Percentiles rank a stretch among this genome's conserved stretches.
These are phyloP conservation scores for Hipparchia sbordonii DNA, from an alignment of 2,888 invertebrate species.

Conservation along the genomic window DNA sequence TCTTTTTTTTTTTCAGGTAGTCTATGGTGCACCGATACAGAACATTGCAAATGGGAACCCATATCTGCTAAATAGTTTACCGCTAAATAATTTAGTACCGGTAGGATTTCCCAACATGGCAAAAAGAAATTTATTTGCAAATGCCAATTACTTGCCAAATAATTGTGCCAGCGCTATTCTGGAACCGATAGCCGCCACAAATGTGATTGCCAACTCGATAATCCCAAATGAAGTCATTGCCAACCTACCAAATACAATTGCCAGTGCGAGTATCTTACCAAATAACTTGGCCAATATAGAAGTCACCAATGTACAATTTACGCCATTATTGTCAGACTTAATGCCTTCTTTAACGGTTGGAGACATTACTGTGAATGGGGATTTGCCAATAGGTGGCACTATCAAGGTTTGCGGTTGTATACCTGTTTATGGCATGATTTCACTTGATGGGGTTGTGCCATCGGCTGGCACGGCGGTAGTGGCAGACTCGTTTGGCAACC, in stretches of 20 bases:
- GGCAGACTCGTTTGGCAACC: conserved; percentile 51
- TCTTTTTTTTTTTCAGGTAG: conserved; percentile 38
- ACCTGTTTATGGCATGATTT: conserved; percentile 68
- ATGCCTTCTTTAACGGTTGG: conserved; percentile 63
- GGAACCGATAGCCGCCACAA: conserved; percentile 22
- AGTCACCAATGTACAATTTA: conserved; percentile 49
- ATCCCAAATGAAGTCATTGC: conserved; percentile 28
- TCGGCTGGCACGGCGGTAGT: conserved; percentile 62
- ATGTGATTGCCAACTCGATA: conserved; percentile 20
- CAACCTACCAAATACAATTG: conserved; percentile 27
- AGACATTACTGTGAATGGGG: conserved; percentile 61
- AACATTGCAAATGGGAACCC: conserved; percentile 18
- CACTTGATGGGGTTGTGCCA: conserved; percentile 63
- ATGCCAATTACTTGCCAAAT: conserved; percentile 25
- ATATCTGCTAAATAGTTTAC: conserved; percentile 25
- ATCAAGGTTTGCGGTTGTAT: conserved; percentile 67
- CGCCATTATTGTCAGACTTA: conserved; percentile 63
- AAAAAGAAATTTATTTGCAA: conserved; percentile 14
- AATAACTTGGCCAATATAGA: conserved; percentile 34
- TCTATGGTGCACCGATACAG: conserved; percentile 30
- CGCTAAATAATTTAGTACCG: conserved; percentile 21
- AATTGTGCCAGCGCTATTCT: conserved; percentile 28
- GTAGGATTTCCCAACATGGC: conserved; percentile 14
- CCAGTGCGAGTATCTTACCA: conserved; percentile 33
- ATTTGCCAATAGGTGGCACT: conserved; percentile 63